phyloP scores from a whole-genome alignment of 2,113 vertebrate species.

The Alectura lathami region DNA sequence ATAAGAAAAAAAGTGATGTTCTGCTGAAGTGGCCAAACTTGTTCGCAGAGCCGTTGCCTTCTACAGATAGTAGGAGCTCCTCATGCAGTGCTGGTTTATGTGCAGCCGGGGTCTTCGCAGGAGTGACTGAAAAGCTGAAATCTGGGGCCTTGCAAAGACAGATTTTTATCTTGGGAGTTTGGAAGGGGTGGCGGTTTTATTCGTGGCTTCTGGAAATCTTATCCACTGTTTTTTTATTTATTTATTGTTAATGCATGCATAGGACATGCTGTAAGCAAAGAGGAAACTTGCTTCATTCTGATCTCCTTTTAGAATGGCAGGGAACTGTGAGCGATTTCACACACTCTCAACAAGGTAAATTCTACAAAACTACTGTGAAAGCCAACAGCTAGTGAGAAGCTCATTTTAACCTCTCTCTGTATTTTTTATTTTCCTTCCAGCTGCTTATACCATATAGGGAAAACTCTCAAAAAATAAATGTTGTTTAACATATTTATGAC shows the following conservation, averaged over 20 bases:
- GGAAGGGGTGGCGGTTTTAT: not conserved
- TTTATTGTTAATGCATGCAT: not conserved
- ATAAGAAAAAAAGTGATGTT: not conserved
- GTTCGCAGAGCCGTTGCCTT: rapidly evolving
- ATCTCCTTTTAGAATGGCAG: not conserved
- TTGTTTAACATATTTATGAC: not conserved
- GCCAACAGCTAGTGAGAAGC: not conserved
- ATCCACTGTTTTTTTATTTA: not conserved
- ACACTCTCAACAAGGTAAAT: not conserved
- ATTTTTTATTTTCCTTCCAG: not conserved
- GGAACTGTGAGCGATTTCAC: not conserved
- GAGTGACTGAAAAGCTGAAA: not conserved
- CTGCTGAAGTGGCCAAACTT: not conserved
- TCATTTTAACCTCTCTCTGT: not conserved
- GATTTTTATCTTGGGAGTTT: not conserved
- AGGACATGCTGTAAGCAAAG: not conserved
- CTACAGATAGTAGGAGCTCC: not conserved
- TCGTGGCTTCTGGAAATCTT: not conserved
- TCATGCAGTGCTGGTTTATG: rapidly evolving
- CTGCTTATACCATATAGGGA: not conserved
- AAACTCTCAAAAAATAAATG: not conserved
- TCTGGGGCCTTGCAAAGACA: not conserved
- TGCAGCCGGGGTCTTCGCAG: too few relatives aligned
- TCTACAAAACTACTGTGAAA: not conserved
- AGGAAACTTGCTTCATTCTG: not conserved